A percentile compares a stretch with the other conserved stretches of the same genome.
Evolutionary conservation across 2,888 invertebrate species (phyloP).

Genomic region (Phoenoteleia sp.): DNA sequence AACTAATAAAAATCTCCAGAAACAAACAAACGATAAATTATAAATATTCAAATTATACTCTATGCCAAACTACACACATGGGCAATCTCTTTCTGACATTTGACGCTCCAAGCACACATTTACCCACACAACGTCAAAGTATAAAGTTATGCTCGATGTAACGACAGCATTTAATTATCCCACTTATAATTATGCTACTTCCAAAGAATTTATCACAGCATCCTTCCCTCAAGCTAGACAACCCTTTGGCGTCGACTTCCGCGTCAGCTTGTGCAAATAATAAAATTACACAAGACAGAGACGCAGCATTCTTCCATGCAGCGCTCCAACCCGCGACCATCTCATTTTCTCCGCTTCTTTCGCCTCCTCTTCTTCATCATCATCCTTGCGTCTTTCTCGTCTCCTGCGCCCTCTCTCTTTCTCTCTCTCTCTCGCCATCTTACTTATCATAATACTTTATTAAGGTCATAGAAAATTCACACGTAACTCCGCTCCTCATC

Average conservation of each 20-base stretch:
- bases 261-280: slow-evolving; percentile 80
- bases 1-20: too few relatives aligned
- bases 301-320: slow-evolving; percentile 65
- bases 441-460: slow-evolving; percentile 70
- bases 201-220: slow-evolving; percentile 77
- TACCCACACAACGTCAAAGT: slow-evolving; percentile 14
- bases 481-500: slow-evolving; percentile 26
- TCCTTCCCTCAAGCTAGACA: slow-evolving; percentile 67
- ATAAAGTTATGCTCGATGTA: slow-evolving; percentile 60
- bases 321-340: slow-evolving; percentile 53
- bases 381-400: slow-evolving; percentile 32
- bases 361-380: slow-evolving; percentile 55
- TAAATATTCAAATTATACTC: not conserved
- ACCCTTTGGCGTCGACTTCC: slow-evolving; percentile 75
- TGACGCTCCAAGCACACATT: slow-evolving; percentile 31
- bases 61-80: not conserved
- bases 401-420: slow-evolving; percentile 19
- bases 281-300: slow-evolving; percentile 75
- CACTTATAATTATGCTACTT: slow-evolving; percentile 77
- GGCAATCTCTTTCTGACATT: slow-evolving; percentile 15
- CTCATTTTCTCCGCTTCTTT: slow-evolving; percentile 70
- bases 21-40: slow-evolving; percentile 23
- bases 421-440: slow-evolving; percentile 5
- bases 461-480: slow-evolving; percentile 70
- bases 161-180: slow-evolving; percentile 76